These are phyloP conservation scores for Lamellibrachia luymesi DNA, from an alignment of 1,140 invertebrate species.

Conservation along the genomic window DNA sequence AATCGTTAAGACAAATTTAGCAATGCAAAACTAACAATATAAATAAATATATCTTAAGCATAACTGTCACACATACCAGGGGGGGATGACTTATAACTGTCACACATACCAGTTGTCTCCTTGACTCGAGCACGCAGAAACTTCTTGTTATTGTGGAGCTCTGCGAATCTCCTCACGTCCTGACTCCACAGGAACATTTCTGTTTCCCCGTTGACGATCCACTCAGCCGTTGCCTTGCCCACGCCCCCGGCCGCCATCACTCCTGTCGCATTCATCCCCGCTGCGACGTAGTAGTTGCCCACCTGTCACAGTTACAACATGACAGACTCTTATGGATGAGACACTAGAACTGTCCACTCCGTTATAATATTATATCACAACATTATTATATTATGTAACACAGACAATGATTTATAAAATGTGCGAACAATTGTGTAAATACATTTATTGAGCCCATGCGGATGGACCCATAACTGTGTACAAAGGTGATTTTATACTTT, in stretches of 20 bases:
- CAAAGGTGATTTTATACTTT: too few species aligned
- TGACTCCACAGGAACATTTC: conserved; percentile 82
- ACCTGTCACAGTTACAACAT: conserved; percentile 63
- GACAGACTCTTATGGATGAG: not conserved
- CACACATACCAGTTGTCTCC: conserved; percentile 81
- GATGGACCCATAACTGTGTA: too few species aligned
- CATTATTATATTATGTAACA: not conserved
- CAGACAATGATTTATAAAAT: too few species aligned
- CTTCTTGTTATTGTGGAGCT: conserved; percentile 91
- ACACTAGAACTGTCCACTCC: too few species aligned
- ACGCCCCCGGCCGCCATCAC: conserved; percentile 90
- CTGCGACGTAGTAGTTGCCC: conserved; percentile 90
- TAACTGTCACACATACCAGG: conserved; percentile 44
- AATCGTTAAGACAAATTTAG: too few species aligned
- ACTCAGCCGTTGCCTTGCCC: conserved; percentile 84
- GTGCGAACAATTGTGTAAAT: too few species aligned
- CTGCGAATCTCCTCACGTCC: conserved; percentile 89
- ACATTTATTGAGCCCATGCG: too few species aligned
- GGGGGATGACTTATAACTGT: not conserved
- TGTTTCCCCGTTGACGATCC: conserved; percentile 77
- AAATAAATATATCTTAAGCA: too few species aligned
- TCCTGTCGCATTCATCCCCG: conserved; percentile 92
- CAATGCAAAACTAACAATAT: too few species aligned
- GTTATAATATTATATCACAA: not conserved
- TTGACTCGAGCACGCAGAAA: conserved; percentile 89